Evolutionary conservation across 1,140 invertebrate species (phyloP), one percentile per base, ranked within the genome.

Genomic region (Laodelphax striatellus): DNA sequence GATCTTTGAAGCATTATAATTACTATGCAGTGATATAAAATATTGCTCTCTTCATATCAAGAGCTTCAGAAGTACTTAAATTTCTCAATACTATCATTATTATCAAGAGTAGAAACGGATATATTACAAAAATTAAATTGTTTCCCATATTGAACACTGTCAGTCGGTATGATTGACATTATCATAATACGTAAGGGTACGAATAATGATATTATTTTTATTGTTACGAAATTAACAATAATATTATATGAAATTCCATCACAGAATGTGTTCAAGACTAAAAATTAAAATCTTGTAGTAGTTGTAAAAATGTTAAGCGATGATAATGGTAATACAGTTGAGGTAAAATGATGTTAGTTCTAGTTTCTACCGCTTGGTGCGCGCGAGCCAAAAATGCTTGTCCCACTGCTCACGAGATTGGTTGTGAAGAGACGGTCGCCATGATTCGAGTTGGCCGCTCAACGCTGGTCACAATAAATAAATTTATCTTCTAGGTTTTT

Each of bases 201-300:
- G 42, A 6, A 41, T 38, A 19, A 55, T 13, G 3, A n/a, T 46
- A 14, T 28, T 58, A 58, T 58, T 46, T 14, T 9, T 21, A 31
- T 56, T n/a, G 24, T 17, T 21, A 56, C 31, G 55, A 31, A 56
- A 56, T 56, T 41, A 19, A 38, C 55, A 41, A 41, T 21, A 13
- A 41, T 42, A 34, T 38, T 28, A 13, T 17, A 41, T 50, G 38
- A 42, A n/a, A 52, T 52, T 59, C 57, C 57, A 43, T 59, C 57
- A 59, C 57, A 59, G 52, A 59, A 59, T 59, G 57, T 59, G 57
- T 59, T 59, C 57, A 59, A 43, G 43, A 42, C 28, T 58, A 34
- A 42, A 43, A 17, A 46, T 44, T 44, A 43, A 59, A 52, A 19
- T 43, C 57, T 31, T 22, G 19, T 31, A 52, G 21, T 28, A 52